These are phyloP conservation scores for Cerastoderma edule DNA, from an alignment of 2,888 invertebrate species.

Conservation along the genomic window DNA sequence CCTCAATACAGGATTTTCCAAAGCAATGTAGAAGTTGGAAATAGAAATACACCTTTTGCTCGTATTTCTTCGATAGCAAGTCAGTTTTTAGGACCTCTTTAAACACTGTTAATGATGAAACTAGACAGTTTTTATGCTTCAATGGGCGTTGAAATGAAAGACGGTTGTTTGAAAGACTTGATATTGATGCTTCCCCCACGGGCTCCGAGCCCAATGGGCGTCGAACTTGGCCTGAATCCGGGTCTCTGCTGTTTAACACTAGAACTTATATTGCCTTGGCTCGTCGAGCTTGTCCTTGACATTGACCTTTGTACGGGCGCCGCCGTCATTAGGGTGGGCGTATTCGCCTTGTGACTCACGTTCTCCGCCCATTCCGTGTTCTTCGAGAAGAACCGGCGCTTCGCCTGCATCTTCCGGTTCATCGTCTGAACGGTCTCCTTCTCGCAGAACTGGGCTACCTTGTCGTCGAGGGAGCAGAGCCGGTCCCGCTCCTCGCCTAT, in stretches of 20 bases:
- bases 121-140: slow-evolving; percentile 13
- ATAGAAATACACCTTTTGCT: too few relatives aligned
- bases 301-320: neutral
- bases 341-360: slow-evolving; percentile 8
- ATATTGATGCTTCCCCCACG: slow-evolving; percentile 9
- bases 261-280: neutral
- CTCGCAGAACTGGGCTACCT: slow-evolving; percentile 56
- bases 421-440: slow-evolving; percentile 57
- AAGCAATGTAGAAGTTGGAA: too few relatives aligned
- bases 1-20: too few relatives aligned
- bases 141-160: slow-evolving; percentile 29
- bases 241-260: neutral
- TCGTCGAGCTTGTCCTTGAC: neutral
- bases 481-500: slow-evolving; percentile 51
- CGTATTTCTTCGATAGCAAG: too few relatives aligned
- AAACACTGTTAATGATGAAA: too few relatives aligned
- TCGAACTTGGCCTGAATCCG: slow-evolving; percentile 1
- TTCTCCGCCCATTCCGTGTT: slow-evolving; percentile 36
- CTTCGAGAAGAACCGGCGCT: slow-evolving; percentile 35
- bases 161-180: slow-evolving; percentile 31
- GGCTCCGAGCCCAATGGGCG: neutral
- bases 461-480: slow-evolving; percentile 41
- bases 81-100: too few relatives aligned
- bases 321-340: neutral
- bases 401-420: slow-evolving; percentile 40